Evolutionary conservation across 2,113 vertebrate genomes (phyloP), one percentile per base, ranked within the genome.

Genomic region (Myiozetetes cayanensis): DNA sequence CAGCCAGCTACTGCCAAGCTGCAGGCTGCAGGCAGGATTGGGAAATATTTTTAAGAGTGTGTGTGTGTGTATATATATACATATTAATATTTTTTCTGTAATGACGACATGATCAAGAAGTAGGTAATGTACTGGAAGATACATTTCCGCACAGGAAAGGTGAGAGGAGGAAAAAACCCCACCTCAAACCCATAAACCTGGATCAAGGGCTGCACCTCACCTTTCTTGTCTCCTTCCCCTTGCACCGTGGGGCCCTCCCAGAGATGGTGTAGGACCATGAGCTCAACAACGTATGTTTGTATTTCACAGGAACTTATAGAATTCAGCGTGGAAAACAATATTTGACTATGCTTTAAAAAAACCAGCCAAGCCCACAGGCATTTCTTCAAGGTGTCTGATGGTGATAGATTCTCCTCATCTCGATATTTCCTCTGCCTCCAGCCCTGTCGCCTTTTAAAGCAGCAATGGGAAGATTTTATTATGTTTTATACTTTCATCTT

Each of bases 401-500:
- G 63, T 74, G 87, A 95, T 70, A 87, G 89, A 93, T 88, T 91
- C 59, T 39, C 27, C 63, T 87, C 52, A 4, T 61, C 73, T 65
- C 30, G 4, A 6, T 74, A 53, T 43, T 90, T 91, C 62, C 77
- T 88, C 58, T 79, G 85, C 83, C 74, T 96, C 55, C 73, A 93
- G 87, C 73, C 55, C 44, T 35, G 67, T n/a, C 1, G 1, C 74
- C 61, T 90, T 80, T 77, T 62, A 91, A 92, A 90, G 67, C 47
- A 66, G 74, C 53, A 35, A 0, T 46, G 65, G 49, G 22, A 17
- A 23, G 43, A 71, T 95, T 94, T 94, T 79, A 65, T 82, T 82
- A 37, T 18, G 66, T 77, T 89, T 96, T 86, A 87, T 90, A 90
- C 85, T 95, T 92, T 77, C 89, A 77, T 90, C 63, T 62, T 74